Evolutionary conservation across 2,797 vertebrate genomes (phyloP).

Genomic region (Enteromius viviparus): DNA sequence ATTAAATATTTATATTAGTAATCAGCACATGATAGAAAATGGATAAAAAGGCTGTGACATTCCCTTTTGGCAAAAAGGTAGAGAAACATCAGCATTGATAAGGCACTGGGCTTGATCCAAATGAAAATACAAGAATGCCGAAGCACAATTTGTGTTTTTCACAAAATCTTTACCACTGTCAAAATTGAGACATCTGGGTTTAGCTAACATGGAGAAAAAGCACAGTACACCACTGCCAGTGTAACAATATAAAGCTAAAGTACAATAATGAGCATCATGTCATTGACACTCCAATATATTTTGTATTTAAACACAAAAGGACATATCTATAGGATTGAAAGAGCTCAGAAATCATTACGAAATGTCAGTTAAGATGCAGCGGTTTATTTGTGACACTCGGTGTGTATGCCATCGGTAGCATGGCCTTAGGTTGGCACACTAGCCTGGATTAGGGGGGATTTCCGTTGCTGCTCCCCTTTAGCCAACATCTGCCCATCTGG

Average conservation of each 20-base stretch:
- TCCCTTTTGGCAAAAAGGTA: neutral
- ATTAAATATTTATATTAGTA: too few species aligned
- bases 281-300: neutral
- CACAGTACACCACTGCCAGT: neutral
- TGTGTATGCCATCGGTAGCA: conserved; percentile 12
- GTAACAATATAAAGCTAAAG: neutral
- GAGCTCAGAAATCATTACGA: neutral
- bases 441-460: conserved; percentile 47
- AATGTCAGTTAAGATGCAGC: neutral
- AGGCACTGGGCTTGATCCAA: neutral
- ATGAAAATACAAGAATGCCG: neutral
- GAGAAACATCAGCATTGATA: neutral
- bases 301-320: neutral
- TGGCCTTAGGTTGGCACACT: conserved; percentile 46
- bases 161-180: neutral
- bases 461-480: conserved; percentile 37
- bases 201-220: neutral
- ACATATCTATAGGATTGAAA: neutral
- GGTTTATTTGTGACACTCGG: conserved; percentile 17
- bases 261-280: neutral
- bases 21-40: neutral
- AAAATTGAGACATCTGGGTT: neutral
- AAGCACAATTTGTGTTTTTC: neutral
- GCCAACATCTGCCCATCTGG: conserved; percentile 56
- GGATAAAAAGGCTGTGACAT: neutral